Evolutionary conservation across 2,113 vertebrate genomes (phyloP).

Genomic region (Tamias sibiricus): DNA sequence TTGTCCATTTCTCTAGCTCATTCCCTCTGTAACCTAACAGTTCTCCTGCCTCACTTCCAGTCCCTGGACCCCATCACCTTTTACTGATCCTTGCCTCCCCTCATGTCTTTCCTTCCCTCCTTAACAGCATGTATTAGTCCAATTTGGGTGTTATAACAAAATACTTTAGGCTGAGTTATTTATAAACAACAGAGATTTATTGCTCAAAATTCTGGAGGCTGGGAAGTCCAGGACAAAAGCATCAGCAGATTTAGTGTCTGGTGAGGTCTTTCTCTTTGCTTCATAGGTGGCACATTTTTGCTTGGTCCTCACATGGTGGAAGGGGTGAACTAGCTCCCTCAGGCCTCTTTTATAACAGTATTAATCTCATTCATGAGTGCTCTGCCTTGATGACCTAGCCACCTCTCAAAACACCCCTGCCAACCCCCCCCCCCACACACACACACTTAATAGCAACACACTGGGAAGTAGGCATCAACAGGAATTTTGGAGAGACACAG

Average conservation of each 20-base stretch:
- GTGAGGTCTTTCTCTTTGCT: neutral
- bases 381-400: neutral
- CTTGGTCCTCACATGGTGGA: neutral
- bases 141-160: neutral
- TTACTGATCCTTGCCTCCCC: neutral
- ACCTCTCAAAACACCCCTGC: no score
- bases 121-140: neutral
- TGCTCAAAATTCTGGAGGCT: neutral
- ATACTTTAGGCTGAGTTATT: neutral
- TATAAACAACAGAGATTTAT: neutral
- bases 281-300: neutral
- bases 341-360: neutral
- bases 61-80: neutral
- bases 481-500: neutral
- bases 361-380: neutral
- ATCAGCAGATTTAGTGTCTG: neutral
- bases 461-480: neutral
- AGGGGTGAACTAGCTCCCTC: neutral
- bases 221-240: neutral
- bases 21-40: neutral
- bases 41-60: neutral
- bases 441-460: neutral
- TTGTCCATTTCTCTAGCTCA: neutral
- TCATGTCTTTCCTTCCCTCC: neutral
- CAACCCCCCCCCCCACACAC: no score